Evolutionary conservation across 2,113 vertebrate species (phyloP).

Genomic region (Callipepla squamata): DNA sequence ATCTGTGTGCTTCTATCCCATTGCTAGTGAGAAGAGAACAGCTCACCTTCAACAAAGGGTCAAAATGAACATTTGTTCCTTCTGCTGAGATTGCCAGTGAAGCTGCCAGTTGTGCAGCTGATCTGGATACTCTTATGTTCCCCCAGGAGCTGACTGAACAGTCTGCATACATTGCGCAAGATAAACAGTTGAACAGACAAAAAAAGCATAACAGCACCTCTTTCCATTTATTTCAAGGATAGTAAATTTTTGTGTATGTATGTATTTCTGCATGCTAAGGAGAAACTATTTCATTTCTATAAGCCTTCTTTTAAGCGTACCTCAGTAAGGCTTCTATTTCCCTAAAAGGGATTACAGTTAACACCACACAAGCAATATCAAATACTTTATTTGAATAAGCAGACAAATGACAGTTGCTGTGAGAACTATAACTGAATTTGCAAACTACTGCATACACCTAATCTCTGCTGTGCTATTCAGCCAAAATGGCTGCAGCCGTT

Average conservation of each 20-base stretch:
- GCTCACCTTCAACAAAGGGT: background rate
- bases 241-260: background rate
- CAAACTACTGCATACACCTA: background rate
- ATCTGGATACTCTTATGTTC: conserved; percentile 28
- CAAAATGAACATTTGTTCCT: conserved; percentile 8
- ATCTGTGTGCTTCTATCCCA: background rate
- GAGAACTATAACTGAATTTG: conserved; percentile 17
- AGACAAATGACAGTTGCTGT: conserved; percentile 18
- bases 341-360: conserved; percentile 36
- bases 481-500: background rate
- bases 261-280: background rate
- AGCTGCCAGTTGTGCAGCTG: conserved; percentile 23
- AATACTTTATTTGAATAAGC: conserved; percentile 1
- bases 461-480: background rate
- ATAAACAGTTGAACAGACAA: background rate
- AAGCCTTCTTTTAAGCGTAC: background rate
- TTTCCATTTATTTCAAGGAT: background rate
- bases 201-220: background rate
- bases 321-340: background rate
- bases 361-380: background rate
- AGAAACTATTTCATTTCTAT: background rate
- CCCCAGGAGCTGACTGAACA: conserved; percentile 36
- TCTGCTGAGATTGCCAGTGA: conserved; percentile 19
- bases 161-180: background rate
- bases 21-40: background rate